Conservation (phyloP, 1,140 invertebrate genomes). For the Tetraneura akinire region DNA sequence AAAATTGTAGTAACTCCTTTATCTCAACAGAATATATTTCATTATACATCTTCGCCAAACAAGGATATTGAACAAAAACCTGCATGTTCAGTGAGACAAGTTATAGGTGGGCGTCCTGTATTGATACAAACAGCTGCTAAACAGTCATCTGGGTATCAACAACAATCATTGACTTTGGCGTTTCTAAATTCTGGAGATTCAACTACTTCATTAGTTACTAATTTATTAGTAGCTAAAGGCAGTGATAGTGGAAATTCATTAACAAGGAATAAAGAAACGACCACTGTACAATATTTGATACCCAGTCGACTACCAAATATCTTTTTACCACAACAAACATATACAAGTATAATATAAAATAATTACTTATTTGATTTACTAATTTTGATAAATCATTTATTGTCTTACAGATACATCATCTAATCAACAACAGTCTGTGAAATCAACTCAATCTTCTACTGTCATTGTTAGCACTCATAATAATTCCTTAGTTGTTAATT, state of each 20-base stretch:
- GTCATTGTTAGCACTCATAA: constrained; percentile 46
- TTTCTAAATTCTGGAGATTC: constrained; percentile 48
- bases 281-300: constrained; percentile 47
- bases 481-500: constrained; percentile 21
- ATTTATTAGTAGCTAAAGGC: constrained; percentile 32
- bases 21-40: constrained; percentile 42
- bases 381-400: not conserved
- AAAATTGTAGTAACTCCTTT: constrained; percentile 46
- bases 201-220: constrained; percentile 40
- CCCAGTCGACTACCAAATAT: constrained; percentile 32
- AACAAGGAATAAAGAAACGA: constrained; percentile 31
- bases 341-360: constrained; percentile 32
- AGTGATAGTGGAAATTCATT: constrained; percentile 17
- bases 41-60: constrained; percentile 40
- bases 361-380: not conserved
- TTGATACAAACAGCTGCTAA: constrained; percentile 41
- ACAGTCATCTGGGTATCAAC: constrained; percentile 24
- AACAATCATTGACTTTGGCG: constrained; percentile 48
- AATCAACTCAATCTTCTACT: constrained; percentile 32
- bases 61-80: constrained; percentile 45
- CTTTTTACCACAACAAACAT: constrained; percentile 29
- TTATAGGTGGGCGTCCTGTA: constrained; percentile 21
- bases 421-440: constrained; percentile 22
- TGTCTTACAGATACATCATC: constrained; percentile 4
- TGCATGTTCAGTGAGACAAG: constrained; percentile 39